Evolutionary conservation across 2,888 invertebrate species (phyloP), one percentile per base, ranked within the genome.

Genomic region (Stenoptilia bipunctidactyla): DNA sequence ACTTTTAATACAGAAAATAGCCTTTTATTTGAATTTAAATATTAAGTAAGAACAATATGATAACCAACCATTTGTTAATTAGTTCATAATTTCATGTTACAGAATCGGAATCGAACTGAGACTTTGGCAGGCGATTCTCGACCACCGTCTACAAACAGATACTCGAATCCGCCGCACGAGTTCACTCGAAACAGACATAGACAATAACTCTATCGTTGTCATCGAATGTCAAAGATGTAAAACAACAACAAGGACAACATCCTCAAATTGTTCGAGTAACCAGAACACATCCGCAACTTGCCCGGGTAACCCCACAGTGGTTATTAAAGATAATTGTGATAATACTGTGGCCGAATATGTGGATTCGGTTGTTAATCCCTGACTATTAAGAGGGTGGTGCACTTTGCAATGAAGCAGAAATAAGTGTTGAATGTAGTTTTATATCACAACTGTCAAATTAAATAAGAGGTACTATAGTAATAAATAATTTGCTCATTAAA

Each of bases 31-130:
- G n/a, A n/a, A n/a, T n/a, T n/a, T n/a, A n/a, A n/a, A n/a, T n/a
- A n/a, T n/a, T n/a, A n/a, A n/a, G n/a, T n/a, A n/a, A n/a, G n/a
- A n/a, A n/a, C n/a, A n/a, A n/a, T n/a, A n/a, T n/a, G n/a, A n/a
- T n/a, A n/a, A n/a, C n/a, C n/a, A n/a, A 25, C 5, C 25, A 9
- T 25, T 25, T 25, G 25, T 25, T 25, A 6, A 5, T 25, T 25
- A 25, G 5, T 6, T 9, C 9, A 5, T 9, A 33, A 10, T 15
- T 34, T 2, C 9, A 36, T 25, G 12, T 43, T 46, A 47, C 63
- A 93, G 92, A 62, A 91, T 93, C 39, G 96, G 96, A 33, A 86
- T 92, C 15, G 92, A 95, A 62, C 87, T 96, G 36, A 88, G 92
- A 40, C 80, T 97, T 46, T 97, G 96, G 96, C 89, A 91, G 45